Base-by-base conservation (phyloP, 2,888 invertebrate species). In the Nowickia ferox region DNA sequence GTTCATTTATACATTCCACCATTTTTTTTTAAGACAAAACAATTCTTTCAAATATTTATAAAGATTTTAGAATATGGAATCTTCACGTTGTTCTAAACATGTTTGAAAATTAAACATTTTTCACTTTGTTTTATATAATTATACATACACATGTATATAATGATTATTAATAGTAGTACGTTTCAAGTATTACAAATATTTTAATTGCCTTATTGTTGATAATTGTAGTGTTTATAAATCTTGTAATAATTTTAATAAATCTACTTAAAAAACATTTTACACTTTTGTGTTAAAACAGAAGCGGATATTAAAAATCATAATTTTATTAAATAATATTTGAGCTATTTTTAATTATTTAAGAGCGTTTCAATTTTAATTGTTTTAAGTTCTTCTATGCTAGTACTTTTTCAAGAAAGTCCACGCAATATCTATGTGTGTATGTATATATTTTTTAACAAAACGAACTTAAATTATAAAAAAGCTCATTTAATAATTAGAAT, bases 141-240 rank as follows among this genome's bases (percentile, higher is more conserved):
- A 78, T 46, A 22, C 38, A 38, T n/a, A 30, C 30, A 57, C 15
- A 17, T 78, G 6, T 22, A 5, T 22, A 68, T 82, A 59, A 68
- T 57, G 44, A 55, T 74, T 66, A 68, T 55, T 68, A 53, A 66
- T 76, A 68, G 72, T 66, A 59, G 61, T 74, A 84, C 68, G 71
- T 63, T 38, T 65, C 11, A 53, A 53, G 30, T 65, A 75, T 17
- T 66, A 76, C 76, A 57, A 38, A 59, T 76, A 44, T 65, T 66
- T 77, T 42, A 69, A n/a, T 17, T 65, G 63, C 11, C 40, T 61
- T 55, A 63, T 69, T 55, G 63, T 48, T 68, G 46, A 63, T 42
- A 63, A 59, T 40, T 40, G 10, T 22, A 44, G 19, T 44, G 19
- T 55, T 9, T 22, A 55, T 55, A 55, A 22, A 22, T n/a, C 4